phyloP scores from a whole-genome alignment of 2,888 invertebrate genomes.

The Dryobotodes eremita region DNA sequence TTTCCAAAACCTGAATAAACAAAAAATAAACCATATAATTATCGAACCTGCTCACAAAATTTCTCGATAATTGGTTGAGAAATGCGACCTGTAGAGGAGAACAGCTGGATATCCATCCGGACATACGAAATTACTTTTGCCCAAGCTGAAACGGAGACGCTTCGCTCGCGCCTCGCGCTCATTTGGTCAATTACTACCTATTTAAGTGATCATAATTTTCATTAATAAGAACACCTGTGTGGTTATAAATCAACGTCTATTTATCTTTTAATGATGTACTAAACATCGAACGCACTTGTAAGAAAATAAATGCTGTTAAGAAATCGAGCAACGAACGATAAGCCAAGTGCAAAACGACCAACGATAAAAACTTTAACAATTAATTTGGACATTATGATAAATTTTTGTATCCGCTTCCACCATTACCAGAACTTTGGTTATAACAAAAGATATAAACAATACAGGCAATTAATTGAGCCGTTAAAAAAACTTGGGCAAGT shows the following conservation, averaged over 20 bases:
- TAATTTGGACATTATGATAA: slow-evolving; percentile 48
- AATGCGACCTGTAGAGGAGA: too few species aligned
- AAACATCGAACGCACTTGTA: neutral
- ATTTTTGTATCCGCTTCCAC: slow-evolving; percentile 55
- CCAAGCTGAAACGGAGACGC: too few species aligned
- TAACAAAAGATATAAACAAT: slow-evolving; percentile 71
- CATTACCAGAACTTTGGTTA: slow-evolving; percentile 45
- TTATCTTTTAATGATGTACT: neutral
- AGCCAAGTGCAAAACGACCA: slow-evolving; percentile 13
- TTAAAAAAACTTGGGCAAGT: slow-evolving; percentile 66
- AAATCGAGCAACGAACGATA: slow-evolving; percentile 8
- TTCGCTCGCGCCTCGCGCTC: too few species aligned
- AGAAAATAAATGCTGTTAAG: too few species aligned
- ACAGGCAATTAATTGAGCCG: slow-evolving; percentile 70
- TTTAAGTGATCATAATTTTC: neutral
- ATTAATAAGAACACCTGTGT: too few species aligned
- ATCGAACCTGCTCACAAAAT: too few species aligned
- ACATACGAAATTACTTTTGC: too few species aligned
- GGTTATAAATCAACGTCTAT: neutral
- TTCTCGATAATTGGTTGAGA: too few species aligned
- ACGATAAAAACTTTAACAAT: slow-evolving; percentile 54
- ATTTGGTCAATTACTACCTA: too few species aligned
- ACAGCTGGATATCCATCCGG: too few species aligned
- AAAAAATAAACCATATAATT: too few species aligned
- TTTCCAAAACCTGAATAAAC: too few species aligned